A percentile compares a stretch with the other conserved stretches of the same genome.
Evolutionary conservation across 2,888 invertebrate genomes (phyloP).

Genomic region (Byasa hedistus): DNA sequence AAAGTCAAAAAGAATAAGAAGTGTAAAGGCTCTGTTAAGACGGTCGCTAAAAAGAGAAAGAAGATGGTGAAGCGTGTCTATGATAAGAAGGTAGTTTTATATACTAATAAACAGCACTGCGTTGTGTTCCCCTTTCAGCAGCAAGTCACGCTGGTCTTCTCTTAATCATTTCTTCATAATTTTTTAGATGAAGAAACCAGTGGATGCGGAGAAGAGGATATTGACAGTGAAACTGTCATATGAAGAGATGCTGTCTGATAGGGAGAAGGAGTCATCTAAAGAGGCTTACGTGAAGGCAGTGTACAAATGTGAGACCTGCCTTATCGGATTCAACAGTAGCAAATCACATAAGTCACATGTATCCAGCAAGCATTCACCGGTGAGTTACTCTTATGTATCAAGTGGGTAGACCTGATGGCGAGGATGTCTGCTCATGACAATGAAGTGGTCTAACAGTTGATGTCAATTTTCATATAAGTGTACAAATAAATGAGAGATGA

Average conservation of each 20-base stretch:
- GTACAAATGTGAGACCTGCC: slow-evolving; percentile 52
- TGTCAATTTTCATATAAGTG: too few species aligned
- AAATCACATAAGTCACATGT: slow-evolving; percentile 46
- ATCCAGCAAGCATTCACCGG: slow-evolving; percentile 47
- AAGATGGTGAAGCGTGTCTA: slow-evolving; percentile 32
- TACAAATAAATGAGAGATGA: too few species aligned
- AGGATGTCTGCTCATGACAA: too few species aligned
- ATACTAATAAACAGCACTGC: not conserved
- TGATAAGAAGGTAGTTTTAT: slow-evolving; percentile 30
- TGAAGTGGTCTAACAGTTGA: too few species aligned
- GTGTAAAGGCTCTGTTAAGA: slow-evolving; percentile 13
- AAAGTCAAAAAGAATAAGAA: slow-evolving; percentile 25
- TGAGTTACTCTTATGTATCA: slow-evolving; percentile 40
- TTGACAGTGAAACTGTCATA: slow-evolving; percentile 51
- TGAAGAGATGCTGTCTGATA: slow-evolving; percentile 56
- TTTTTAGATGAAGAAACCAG: not conserved
- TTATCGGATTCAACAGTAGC: slow-evolving; percentile 49
- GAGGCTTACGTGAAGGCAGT: slow-evolving; percentile 43
- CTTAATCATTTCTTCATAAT: too few species aligned
- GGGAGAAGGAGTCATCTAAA: slow-evolving; percentile 42
- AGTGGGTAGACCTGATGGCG: too few species aligned
- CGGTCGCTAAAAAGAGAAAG: slow-evolving; percentile 30
- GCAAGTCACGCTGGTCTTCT: too few species aligned
- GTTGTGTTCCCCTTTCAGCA: not conserved
- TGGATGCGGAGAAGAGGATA: slow-evolving; percentile 25